Conservation (phyloP, 2,797 vertebrate species). For the Pseudochromis fuscus region DNA sequence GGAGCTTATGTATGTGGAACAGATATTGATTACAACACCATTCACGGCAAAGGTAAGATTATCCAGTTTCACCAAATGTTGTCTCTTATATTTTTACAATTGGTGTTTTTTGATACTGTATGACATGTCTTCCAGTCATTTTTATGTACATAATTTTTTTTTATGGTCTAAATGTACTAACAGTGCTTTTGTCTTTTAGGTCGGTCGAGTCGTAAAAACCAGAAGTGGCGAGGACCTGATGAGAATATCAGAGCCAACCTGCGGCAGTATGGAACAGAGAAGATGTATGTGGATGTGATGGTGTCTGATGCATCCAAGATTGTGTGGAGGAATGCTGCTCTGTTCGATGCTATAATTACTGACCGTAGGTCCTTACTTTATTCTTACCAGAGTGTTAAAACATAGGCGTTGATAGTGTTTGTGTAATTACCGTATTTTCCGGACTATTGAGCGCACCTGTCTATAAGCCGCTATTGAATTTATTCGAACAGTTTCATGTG, state of each 20-base stretch:
- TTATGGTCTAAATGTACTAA: background rate
- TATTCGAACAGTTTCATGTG: too few relatives aligned
- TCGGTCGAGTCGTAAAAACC: constrained; percentile 95
- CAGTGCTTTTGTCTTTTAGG: constrained; percentile 78
- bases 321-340: constrained; percentile 89
- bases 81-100: background rate
- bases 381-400: background rate
- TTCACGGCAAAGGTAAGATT: constrained; percentile 91
- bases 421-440: too few relatives aligned
- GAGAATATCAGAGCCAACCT: constrained; percentile 98
- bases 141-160: background rate
- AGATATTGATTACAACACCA: constrained; percentile 98
- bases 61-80: background rate
- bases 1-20: constrained; percentile 95
- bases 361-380: constrained; percentile 88
- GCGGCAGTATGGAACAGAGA: constrained; percentile 93
- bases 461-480: too few relatives aligned
- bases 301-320: constrained; percentile 94
- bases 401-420: too few relatives aligned
- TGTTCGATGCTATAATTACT: constrained; percentile 95
- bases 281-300: constrained; percentile 92
- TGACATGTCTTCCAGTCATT: background rate
- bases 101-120: background rate
- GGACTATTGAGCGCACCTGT: too few relatives aligned
- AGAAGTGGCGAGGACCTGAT: constrained; percentile 98